These are phyloP conservation scores for Myiotriccus ornatus DNA, from an alignment of 2,797 vertebrate genomes.

Conservation along the genomic window DNA sequence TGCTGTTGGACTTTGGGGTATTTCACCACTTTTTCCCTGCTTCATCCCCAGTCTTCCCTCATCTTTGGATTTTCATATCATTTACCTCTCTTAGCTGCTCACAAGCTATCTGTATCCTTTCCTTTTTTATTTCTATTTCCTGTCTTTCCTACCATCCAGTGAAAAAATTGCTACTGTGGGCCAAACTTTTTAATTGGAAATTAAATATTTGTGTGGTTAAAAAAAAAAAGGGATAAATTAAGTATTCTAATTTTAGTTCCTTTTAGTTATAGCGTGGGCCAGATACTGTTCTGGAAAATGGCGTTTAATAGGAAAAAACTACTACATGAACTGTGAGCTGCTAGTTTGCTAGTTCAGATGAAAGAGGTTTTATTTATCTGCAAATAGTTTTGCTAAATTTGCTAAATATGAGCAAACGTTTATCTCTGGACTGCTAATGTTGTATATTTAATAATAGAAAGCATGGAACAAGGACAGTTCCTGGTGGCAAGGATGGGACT, in stretches of 20 bases:
- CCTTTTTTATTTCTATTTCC: background rate
- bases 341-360: background rate
- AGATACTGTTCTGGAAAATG: background rate
- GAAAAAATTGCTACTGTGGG: background rate
- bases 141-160: background rate
- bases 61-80: background rate
- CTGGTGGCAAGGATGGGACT: background rate
- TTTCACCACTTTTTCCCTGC: background rate
- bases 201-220: background rate
- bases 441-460: conserved; percentile 55
- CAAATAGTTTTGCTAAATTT: background rate
- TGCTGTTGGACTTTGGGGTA: background rate
- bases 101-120: background rate
- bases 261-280: background rate
- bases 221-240: background rate
- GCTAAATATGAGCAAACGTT: conserved; percentile 4
- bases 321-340: background rate
- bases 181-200: background rate
- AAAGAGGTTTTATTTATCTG: background rate
- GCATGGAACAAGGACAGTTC: background rate
- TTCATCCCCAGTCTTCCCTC: background rate
- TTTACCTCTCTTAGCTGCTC: background rate
- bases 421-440: conserved; percentile 13
- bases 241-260: background rate
- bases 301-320: background rate